phyloP scores from a whole-genome alignment of 2,888 invertebrate genomes.

The Epistrophella euchroma region DNA sequence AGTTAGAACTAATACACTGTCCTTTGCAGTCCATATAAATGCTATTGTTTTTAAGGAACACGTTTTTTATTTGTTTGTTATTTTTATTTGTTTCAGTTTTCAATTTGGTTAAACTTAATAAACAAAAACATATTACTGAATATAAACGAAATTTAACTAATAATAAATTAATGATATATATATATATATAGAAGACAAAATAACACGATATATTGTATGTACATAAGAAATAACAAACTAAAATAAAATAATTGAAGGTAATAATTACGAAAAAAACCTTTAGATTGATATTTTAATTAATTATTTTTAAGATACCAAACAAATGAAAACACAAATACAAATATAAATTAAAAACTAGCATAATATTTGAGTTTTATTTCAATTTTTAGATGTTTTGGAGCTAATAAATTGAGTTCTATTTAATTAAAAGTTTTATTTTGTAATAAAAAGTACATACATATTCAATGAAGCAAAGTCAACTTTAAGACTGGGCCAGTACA shows the following conservation, averaged over 20 bases:
- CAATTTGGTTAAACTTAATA: slow-evolving; percentile 23
- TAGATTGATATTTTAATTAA: slow-evolving; percentile 74
- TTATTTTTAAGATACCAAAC: slow-evolving; percentile 72
- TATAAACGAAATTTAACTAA: slow-evolving; percentile 54
- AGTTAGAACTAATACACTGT: slow-evolving; percentile 56
- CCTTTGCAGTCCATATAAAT: slow-evolving; percentile 43
- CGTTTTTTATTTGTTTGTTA: slow-evolving; percentile 16
- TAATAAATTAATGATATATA: slow-evolving; percentile 23
- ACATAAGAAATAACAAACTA: slow-evolving; percentile 66
- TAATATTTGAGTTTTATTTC: slow-evolving; percentile 2
- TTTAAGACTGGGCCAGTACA: too few species aligned
- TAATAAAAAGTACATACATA: too few species aligned
- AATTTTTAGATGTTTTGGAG: too few species aligned
- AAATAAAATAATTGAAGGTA: slow-evolving; percentile 55
- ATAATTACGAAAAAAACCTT: slow-evolving; percentile 39
- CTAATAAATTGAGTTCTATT: too few species aligned
- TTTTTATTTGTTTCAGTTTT: slow-evolving; percentile 40
- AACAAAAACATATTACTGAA: slow-evolving; percentile 33
- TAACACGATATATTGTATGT: slow-evolving; percentile 57
- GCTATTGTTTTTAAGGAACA: slow-evolving; percentile 38
- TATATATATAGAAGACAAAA: slow-evolving; percentile 31
- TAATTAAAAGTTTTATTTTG: too few species aligned
- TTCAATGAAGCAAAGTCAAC: too few species aligned
- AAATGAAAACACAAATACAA: slow-evolving; percentile 72
- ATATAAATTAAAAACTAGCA: slow-evolving; percentile 65